A percentile compares a stretch with the other conserved stretches of the same genome.
Evolutionary conservation across 2,888 invertebrate species (phyloP).

Genomic region (Agrotis ipsilon): DNA sequence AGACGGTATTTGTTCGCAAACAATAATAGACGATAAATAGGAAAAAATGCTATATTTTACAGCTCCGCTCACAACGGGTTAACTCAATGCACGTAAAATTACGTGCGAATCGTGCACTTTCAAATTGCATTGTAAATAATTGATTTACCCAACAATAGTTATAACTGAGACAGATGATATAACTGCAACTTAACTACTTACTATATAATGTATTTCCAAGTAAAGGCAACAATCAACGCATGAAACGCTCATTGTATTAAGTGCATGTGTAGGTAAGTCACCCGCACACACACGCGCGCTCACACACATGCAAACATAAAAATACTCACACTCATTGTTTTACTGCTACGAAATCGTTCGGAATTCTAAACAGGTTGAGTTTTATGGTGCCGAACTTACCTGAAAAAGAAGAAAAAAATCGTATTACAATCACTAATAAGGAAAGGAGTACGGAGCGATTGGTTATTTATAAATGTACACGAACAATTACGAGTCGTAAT

Average conservation of each 20-base stretch:
- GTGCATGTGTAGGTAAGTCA: conserved; percentile 29
- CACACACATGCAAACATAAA: conserved; percentile 51
- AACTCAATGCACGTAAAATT: conserved; percentile 25
- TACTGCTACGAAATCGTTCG: conserved; percentile 67
- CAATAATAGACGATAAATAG: conserved; percentile 8
- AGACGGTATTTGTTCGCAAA: not conserved
- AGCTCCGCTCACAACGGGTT: conserved; percentile 11
- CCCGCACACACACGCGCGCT: conserved; percentile 21
- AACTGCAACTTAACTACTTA: conserved; percentile 39
- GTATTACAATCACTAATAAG: conserved; percentile 78
- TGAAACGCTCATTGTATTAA: conserved; percentile 60
- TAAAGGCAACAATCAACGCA: conserved; percentile 62
- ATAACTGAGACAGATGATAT: conserved; percentile 50
- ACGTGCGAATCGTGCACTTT: conserved; percentile 34
- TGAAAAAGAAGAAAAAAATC: conserved; percentile 79
- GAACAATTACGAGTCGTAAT: conserved; percentile 54
- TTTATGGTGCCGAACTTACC: conserved; percentile 84
- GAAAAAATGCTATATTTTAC: not conserved
- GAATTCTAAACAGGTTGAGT: conserved; percentile 77
- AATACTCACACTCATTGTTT: conserved; percentile 73
- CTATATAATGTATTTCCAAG: conserved; percentile 67
- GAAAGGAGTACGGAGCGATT: conserved; percentile 64
- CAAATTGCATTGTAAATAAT: conserved; percentile 38
- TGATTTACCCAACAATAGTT: conserved; percentile 46
- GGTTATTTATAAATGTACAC: conserved; percentile 68